These are phyloP conservation scores for Heliothis virescens DNA, from an alignment of 1,140 invertebrate species.

Conservation along the genomic window DNA sequence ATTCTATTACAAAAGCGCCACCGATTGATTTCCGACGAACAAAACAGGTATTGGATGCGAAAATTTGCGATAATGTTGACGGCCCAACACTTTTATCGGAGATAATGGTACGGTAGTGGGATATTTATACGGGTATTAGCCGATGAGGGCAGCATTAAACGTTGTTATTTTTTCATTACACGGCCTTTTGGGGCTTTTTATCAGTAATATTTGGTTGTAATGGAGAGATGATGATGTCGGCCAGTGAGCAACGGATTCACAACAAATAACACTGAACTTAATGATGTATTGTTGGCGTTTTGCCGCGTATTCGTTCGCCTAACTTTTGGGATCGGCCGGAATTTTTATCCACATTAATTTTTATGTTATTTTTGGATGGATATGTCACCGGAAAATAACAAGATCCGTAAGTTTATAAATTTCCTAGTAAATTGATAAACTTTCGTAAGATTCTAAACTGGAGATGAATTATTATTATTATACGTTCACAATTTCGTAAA, in stretches of 20 bases:
- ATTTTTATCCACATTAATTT: constrained; percentile 27
- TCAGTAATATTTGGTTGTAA: constrained; percentile 45
- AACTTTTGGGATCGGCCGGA: constrained; percentile 32
- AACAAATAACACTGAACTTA: constrained; percentile 27
- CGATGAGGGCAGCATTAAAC: constrained; percentile 42
- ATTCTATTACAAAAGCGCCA: constrained; percentile 54
- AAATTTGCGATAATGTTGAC: constrained; percentile 54
- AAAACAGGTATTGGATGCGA: constrained; percentile 50
- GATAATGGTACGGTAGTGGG: constrained; percentile 42
- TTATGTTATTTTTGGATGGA: constrained; percentile 12
- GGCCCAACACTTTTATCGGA: constrained; percentile 51
- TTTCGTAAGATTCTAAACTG: too few relatives aligned
- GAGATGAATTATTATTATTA: too few relatives aligned
- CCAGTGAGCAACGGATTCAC: constrained; percentile 18
- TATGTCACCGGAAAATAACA: too few relatives aligned
- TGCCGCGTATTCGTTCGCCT: constrained; percentile 8
- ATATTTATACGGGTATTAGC: constrained; percentile 49
- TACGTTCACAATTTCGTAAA: too few relatives aligned
- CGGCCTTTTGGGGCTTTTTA: constrained; percentile 39
- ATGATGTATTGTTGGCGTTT: constrained; percentile 42
- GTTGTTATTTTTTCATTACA: constrained; percentile 49
- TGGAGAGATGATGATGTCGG: constrained; percentile 44
- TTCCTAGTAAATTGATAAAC: too few relatives aligned
- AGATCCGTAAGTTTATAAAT: too few relatives aligned
- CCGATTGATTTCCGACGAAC: constrained; percentile 41